Percentiles rank a stretch among this genome's conserved stretches.
Evolutionary conservation across 2,797 vertebrate genomes (phyloP).

Genomic region (Poecilia velifera): DNA sequence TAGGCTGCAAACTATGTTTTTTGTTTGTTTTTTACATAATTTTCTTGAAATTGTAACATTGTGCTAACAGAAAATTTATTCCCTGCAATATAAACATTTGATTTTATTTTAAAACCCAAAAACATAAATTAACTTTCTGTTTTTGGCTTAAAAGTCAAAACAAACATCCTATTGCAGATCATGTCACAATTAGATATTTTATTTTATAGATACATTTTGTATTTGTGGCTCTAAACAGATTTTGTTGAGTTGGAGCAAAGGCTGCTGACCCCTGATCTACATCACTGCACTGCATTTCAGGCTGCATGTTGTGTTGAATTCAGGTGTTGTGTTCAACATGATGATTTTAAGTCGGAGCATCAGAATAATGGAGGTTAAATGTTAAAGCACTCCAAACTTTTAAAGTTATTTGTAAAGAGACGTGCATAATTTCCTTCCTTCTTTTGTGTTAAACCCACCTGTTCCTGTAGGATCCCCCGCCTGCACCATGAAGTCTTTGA

Average conservation of each 20-base stretch:
- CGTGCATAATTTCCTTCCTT: background rate
- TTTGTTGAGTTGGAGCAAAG: no score
- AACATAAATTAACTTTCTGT: no score
- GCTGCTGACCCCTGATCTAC: background rate
- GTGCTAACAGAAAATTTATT: background rate
- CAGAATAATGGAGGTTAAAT: background rate
- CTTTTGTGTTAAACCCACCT: slow-evolving; percentile 69
- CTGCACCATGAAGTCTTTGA: slow-evolving; percentile 97
- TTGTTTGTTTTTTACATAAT: background rate
- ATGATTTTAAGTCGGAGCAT: background rate
- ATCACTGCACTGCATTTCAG: background rate
- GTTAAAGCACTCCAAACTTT: background rate
- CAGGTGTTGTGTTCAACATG: background rate
- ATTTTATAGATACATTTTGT: background rate
- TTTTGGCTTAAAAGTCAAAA: no score
- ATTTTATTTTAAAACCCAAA: background rate
- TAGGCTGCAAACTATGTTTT: background rate
- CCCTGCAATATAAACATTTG: background rate
- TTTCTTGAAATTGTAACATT: background rate
- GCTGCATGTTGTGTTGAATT: background rate
- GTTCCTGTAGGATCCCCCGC: slow-evolving; percentile 92
- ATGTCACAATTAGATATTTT: background rate
- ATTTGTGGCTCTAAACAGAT: background rate
- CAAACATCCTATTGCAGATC: background rate
- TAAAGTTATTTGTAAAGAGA: background rate